A percentile compares a stretch with the other conserved stretches of the same genome.
Conservation (phyloP, 2,113 vertebrate genomes). For the Vulpes vulpes region DNA sequence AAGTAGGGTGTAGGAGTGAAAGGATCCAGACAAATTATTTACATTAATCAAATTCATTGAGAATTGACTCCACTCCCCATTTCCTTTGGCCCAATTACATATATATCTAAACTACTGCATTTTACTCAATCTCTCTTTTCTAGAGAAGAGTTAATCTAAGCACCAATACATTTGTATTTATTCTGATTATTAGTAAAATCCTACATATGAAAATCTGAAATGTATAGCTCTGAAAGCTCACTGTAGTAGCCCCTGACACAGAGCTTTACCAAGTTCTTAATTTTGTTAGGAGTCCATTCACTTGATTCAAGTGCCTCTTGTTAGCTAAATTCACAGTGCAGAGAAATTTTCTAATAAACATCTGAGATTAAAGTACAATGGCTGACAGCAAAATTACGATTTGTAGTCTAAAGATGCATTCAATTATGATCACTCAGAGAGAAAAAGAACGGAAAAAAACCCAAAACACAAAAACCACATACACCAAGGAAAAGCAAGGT, state of each 20-base stretch:
- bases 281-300: constrained; percentile 62
- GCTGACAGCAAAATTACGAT: constrained; percentile 87
- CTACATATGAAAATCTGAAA: background rate
- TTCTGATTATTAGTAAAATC: background rate
- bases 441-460: constrained; percentile 69
- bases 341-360: constrained; percentile 84
- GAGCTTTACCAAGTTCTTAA: background rate
- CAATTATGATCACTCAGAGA: constrained; percentile 82
- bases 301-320: constrained; percentile 74
- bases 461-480: constrained; percentile 56
- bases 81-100: background rate
- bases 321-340: constrained; percentile 75
- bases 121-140: background rate
- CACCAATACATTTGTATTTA: background rate
- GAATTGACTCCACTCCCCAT: background rate
- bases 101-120: background rate
- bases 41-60: constrained; percentile 55
- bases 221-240: background rate
- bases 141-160: background rate
- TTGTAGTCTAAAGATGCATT: constrained; percentile 81
- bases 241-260: background rate
- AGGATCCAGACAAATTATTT: background rate
- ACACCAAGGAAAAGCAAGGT: constrained; percentile 78
- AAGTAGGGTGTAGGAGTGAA: background rate
- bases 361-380: constrained; percentile 81